phyloP scores from a whole-genome alignment of 2,888 invertebrate genomes.

The Bimastos eiseni region DNA sequence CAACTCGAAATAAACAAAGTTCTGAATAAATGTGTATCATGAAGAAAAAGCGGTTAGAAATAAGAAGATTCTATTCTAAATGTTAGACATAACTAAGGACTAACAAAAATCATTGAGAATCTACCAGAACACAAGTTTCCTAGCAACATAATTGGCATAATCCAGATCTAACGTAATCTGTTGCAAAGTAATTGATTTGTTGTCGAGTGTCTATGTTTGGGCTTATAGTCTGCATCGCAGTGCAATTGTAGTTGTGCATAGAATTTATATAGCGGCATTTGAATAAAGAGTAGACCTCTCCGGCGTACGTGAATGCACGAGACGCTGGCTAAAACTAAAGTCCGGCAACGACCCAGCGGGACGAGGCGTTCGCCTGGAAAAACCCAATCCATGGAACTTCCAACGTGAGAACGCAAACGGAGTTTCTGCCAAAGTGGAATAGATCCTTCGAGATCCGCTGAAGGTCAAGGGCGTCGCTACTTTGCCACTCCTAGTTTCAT shows the following conservation, averaged over 20 bases:
- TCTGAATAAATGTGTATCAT: not conserved
- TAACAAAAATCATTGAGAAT: not conserved
- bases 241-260: too few species aligned
- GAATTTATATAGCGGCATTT: too few species aligned
- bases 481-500: conserved; percentile 34
- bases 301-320: not conserved
- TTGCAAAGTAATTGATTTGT: not conserved
- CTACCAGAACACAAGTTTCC: not conserved
- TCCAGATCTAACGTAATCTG: too few species aligned
- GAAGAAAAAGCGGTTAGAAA: not conserved
- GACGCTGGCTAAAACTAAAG: not conserved
- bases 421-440: not conserved
- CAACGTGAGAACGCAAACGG: not conserved
- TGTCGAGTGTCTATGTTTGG: not conserved
- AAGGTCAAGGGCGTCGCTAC: not conserved
- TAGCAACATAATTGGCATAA: too few species aligned
- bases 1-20: not conserved
- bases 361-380: not conserved
- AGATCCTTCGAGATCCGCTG: not conserved
- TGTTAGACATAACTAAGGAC: not conserved
- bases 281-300: too few species aligned
- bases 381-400: not conserved
- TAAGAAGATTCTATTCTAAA: not conserved
- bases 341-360: not conserved
- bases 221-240: too few species aligned